These are phyloP conservation scores for Dromiciops gliroides DNA, from an alignment of 2,113 vertebrate genomes.

Conservation along the genomic window DNA sequence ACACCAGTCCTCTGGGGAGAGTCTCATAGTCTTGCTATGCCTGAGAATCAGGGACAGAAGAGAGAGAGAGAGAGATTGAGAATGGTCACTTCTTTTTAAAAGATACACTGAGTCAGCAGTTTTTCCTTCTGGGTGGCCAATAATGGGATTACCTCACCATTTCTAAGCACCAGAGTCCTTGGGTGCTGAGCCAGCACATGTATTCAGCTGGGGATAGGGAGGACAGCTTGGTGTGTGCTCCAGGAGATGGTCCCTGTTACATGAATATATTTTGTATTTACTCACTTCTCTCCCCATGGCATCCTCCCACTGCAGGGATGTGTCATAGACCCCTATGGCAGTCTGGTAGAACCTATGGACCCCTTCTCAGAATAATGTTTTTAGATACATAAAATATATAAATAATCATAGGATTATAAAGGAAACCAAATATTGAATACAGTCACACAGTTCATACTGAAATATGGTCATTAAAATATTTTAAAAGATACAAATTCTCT, in stretches of 20 bases:
- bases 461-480: not conserved
- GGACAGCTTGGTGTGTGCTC: not conserved
- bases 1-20: not conserved
- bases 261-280: not conserved
- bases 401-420: not conserved
- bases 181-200: not conserved
- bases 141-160: not conserved
- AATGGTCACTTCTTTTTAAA: not conserved
- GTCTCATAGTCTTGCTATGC: not conserved
- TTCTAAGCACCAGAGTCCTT: not conserved
- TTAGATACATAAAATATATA: not conserved
- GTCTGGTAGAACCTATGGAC: not conserved
- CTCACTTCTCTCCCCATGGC: not conserved
- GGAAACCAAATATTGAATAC: not conserved
- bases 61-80: not conserved
- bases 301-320: not conserved
- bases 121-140: not conserved
- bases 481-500: not conserved
- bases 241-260: not conserved
- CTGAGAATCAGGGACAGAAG: not conserved
- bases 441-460: not conserved
- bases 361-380: not conserved
- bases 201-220: not conserved
- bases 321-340: not conserved
- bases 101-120: not conserved